Conservation (phyloP, 2,888 invertebrate species). For the Epinotia demarniana region DNA sequence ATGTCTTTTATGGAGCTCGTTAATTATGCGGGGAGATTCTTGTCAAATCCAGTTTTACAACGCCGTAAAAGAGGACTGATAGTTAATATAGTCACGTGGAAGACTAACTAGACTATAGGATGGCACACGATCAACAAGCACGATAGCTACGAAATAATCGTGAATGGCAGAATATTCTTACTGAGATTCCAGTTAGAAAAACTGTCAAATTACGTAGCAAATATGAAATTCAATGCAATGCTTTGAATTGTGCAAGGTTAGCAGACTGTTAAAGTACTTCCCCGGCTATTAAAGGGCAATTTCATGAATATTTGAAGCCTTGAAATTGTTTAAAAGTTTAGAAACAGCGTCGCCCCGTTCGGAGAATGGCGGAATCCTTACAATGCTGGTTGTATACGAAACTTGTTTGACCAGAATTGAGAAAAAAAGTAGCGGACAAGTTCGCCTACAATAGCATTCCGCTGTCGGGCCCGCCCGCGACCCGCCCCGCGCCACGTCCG, state of each 20-base stretch:
- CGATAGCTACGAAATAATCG: not conserved
- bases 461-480: constrained; percentile 69
- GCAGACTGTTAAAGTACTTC: constrained; percentile 28
- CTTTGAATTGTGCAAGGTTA: not conserved
- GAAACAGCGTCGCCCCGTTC: constrained; percentile 76
- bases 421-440: constrained; percentile 82
- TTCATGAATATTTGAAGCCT: constrained; percentile 37
- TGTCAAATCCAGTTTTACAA: constrained; percentile 44
- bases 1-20: constrained; percentile 42
- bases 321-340: constrained; percentile 60
- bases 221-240: not conserved
- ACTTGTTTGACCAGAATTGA: constrained; percentile 84
- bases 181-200: constrained; percentile 3
- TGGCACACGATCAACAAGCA: not conserved
- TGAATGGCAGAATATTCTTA: not conserved
- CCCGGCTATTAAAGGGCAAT: constrained; percentile 27
- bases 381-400: constrained; percentile 84
- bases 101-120: constrained; percentile 18
- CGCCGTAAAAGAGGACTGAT: constrained; percentile 31
- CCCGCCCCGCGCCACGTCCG: constrained; percentile 59
- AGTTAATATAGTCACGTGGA: constrained; percentile 8
- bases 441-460: constrained; percentile 85
- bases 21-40: constrained; percentile 43
- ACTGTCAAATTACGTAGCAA: not conserved
- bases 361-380: constrained; percentile 83